Evolutionary conservation across 2,113 vertebrate genomes (phyloP), one percentile per base, ranked within the genome.

Genomic region (Oenanthe oenanthe): DNA sequence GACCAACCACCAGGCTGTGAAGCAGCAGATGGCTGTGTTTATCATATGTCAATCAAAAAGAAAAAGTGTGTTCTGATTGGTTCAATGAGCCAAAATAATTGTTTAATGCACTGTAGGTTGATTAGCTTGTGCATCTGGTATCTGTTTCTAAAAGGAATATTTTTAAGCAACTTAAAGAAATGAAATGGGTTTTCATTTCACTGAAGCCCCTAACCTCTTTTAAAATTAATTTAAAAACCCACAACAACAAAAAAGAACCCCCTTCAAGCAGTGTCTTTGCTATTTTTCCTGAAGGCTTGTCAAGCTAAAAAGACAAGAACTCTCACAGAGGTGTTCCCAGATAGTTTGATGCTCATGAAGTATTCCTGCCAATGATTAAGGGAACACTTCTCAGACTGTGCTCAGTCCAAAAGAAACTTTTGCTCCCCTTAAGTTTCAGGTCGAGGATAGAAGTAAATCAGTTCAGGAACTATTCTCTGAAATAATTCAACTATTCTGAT

Each of bases 31-130:
- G 97, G 96, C 58, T 78, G 45, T 96, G 95, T 97, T 97, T 97
- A 97, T 97, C 92, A 90, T 93, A 94, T 88, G 94, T 95, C 96
- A 95, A 78, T 95, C 96, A 97, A 94, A 97, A 96, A 96, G 83
- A 89, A 96, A 96, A 96, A 95, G 94, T 95, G 89, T 89, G 75
- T 89, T 96, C 96, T 92, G 95, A 96, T 96, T 96, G 91, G 95
- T 91, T 96, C 94, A 98, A 97, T 96, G 96, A 97, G 97, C 92
- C 97, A 97, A 97, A 91, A 84, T 94, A 97, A 97, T 97, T 97
- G 96, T 93, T 97, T 97, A 96, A 97, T 96, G 96, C 93, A 94
- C 96, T 97, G 96, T 96, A 93, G 90, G 94, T 96, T 94, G 92
- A 96, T 96, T 96, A 95, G 89, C 92, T 92, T 94, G 87, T 94